These are phyloP conservation scores for Dendrolimus kikuchii DNA, from an alignment of 1,140 invertebrate genomes.

Conservation along the genomic window DNA sequence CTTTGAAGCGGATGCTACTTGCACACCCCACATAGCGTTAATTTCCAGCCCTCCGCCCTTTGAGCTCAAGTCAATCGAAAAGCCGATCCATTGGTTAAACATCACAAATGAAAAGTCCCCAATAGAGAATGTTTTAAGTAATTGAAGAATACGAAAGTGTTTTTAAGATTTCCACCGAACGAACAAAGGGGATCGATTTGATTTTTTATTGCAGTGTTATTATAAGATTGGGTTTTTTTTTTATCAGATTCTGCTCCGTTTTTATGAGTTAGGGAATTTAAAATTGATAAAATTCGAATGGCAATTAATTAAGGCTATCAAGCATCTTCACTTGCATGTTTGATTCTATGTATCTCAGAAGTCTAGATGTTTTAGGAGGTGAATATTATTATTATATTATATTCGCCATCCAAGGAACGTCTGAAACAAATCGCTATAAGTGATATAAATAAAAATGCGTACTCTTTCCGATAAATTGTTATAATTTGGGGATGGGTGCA, in stretches of 20 bases:
- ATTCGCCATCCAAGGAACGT: too few species aligned
- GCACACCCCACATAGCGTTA: slow-evolving; percentile 55
- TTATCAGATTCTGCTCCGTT: neutral
- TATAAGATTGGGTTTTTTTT: neutral
- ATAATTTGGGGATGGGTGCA: too few species aligned
- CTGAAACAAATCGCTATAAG: too few species aligned
- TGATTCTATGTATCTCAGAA: too few species aligned
- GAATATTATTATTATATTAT: too few species aligned
- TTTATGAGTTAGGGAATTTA: neutral
- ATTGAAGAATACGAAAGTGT: slow-evolving; percentile 62
- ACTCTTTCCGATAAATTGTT: too few species aligned
- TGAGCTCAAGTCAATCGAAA: slow-evolving; percentile 67
- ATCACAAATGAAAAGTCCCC: slow-evolving; percentile 64
- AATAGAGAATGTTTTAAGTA: slow-evolving; percentile 62
- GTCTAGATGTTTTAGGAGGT: too few species aligned
- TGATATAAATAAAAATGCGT: too few species aligned
- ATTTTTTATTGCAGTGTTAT: slow-evolving; percentile 22
- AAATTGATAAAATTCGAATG: too few species aligned
- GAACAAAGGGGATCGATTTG: slow-evolving; percentile 36
- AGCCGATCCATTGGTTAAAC: slow-evolving; percentile 65
- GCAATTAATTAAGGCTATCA: too few species aligned
- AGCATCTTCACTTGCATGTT: too few species aligned
- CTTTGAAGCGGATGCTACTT: slow-evolving; percentile 53
- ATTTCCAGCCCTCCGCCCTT: slow-evolving; percentile 57
- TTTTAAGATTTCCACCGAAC: slow-evolving; percentile 37